Conservation (phyloP, 2,888 invertebrate species). For the Meiosimyza decipiens region DNA sequence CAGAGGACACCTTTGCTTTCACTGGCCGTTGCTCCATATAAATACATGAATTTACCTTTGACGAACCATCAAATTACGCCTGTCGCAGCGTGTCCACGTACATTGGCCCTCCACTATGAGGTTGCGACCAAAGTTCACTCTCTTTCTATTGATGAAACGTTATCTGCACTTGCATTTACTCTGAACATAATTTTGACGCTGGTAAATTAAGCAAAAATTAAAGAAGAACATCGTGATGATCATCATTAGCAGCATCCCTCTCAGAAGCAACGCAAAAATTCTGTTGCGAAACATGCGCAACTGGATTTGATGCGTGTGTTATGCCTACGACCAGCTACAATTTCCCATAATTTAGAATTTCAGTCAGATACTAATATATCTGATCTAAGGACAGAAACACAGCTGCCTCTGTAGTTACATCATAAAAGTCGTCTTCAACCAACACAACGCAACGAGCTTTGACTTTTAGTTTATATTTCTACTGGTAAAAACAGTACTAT, state of each 20-base stretch:
- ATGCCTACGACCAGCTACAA: constrained; percentile 11
- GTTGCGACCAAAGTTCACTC: no score
- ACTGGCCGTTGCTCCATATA: no score
- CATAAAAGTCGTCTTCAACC: no score
- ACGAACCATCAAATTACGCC: no score
- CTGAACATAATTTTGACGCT: neutral
- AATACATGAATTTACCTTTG: no score
- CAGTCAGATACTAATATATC: neutral
- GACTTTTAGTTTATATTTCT: no score
- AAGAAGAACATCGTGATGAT: constrained; percentile 8
- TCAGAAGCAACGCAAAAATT: neutral
- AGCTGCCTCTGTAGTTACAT: no score
- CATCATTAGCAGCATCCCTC: neutral
- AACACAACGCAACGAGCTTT: no score
- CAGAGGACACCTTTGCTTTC: no score
- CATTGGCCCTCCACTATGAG: neutral
- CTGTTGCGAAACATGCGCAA: no score
- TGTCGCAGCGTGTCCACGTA: neutral
- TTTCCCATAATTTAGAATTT: constrained; percentile 33
- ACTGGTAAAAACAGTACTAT: no score
- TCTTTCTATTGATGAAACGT: no score
- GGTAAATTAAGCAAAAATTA: neutral
- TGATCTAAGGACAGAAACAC: neutral
- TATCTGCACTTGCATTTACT: neutral
- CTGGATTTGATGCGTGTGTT: neutral